A percentile compares a stretch with the other conserved stretches of the same genome.
phyloP scores from a whole-genome alignment of 2,113 vertebrate species.

The Nycticebus coucang region DNA sequence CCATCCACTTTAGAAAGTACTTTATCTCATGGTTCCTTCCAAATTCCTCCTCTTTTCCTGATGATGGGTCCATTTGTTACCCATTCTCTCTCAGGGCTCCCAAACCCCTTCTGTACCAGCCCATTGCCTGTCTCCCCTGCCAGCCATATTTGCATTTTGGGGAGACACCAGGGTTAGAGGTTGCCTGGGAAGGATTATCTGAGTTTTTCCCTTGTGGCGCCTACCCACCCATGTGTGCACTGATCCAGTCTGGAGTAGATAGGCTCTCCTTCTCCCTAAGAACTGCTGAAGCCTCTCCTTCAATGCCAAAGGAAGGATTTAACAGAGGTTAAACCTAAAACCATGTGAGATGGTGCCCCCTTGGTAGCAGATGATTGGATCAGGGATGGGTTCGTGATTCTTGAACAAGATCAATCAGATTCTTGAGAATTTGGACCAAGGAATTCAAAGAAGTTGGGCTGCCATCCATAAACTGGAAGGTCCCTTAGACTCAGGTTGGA shows the following conservation, averaged over 20 bases:
- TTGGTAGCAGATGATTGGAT: background rate
- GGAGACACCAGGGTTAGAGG: background rate
- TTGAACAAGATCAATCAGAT: background rate
- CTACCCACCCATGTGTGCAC: background rate
- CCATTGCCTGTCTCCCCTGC: background rate
- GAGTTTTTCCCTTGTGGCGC: background rate
- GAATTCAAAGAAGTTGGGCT: background rate
- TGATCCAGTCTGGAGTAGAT: background rate
- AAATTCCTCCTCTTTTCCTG: background rate
- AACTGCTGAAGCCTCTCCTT: background rate
- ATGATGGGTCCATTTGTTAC: background rate
- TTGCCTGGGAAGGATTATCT: background rate
- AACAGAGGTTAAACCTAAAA: background rate
- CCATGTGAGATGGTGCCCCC: background rate
- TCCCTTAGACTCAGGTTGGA: background rate
- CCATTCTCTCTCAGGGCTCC: background rate
- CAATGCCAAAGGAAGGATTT: background rate
- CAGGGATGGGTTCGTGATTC: background rate
- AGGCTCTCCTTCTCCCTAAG: background rate
- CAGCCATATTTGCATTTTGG: background rate
- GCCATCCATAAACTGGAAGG: background rate
- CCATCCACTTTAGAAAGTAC: background rate
- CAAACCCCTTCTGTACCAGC: rapidly evolving
- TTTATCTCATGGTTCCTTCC: background rate
- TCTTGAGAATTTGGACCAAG: background rate